Evolutionary conservation across 1,140 invertebrate genomes (phyloP), one percentile per base, ranked within the genome.

Genomic region (Orius insidiosus): DNA sequence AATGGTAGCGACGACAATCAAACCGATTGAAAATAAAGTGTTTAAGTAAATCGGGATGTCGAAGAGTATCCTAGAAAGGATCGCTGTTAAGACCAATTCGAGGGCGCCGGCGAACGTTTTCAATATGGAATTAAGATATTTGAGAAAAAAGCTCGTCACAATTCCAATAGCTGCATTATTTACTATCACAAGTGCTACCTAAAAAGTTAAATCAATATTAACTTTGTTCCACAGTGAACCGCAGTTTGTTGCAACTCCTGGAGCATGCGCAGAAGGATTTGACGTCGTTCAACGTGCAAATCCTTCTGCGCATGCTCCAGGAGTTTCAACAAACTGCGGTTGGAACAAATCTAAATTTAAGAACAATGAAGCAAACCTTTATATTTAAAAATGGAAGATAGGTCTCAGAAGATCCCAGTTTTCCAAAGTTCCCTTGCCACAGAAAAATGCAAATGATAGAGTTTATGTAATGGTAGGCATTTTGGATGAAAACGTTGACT

Each of bases 71-170:
- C 81, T 90, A 57, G 85, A 87, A 0, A 94, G 68, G 4, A 94
- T 64, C 7, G 90, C 90, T 5, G 88, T 94, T 55, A 95, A 85
- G 31, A 93, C 68, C 9, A 96, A 63, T 63, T 97, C 92, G 51
- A 96, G 67, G 24, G 89, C 89, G 66, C 86, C 88, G 1, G 92
- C 90, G 67, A 95, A 96, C 6, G 86, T 93, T 67, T 97, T 97
- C 35, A 96, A 65, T 56, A 96, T 95, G 6, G 90, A 96, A 64
- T 96, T 96, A 46, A 96, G 69, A 51, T 78, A 85, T 58, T 86
- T 85, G 1, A 97, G 67, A 57, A 96, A 95, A 58, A 95, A 84
- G 60, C 86, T 90, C 0, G 90, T 95, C 1, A 90, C 80, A 54
- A 97, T 89, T 15, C 92, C 92, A 45, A 92, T 80, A 1, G 80